phyloP scores from a whole-genome alignment of 2,797 vertebrate genomes.

The Nothura maculosa region DNA sequence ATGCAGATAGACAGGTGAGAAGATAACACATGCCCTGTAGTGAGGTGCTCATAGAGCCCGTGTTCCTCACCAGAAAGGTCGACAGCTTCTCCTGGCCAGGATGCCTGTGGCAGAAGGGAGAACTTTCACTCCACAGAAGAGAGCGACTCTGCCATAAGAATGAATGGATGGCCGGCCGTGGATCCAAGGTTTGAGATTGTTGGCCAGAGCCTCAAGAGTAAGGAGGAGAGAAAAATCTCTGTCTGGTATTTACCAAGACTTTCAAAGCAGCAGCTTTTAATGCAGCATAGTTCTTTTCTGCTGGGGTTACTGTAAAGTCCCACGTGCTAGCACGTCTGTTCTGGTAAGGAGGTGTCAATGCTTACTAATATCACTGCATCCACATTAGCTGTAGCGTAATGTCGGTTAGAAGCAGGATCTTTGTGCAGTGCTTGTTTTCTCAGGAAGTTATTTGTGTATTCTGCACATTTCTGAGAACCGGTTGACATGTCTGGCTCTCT shows the following conservation, averaged over 20 bases:
- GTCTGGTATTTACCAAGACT: not conserved
- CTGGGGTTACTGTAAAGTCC: not conserved
- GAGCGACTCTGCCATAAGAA: not conserved
- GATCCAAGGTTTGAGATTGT: not conserved
- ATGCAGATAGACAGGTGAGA: not conserved
- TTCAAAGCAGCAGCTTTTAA: no score
- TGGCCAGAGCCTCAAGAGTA: not conserved
- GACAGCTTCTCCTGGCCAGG: not conserved
- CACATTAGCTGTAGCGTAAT: not conserved
- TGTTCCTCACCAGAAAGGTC: not conserved
- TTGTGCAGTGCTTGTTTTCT: not conserved
- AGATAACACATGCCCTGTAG: not conserved
- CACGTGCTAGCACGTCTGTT: fast-evolving
- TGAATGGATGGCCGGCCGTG: not conserved
- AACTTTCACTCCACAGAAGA: not conserved
- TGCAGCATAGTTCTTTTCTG: not conserved
- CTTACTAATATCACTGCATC: not conserved
- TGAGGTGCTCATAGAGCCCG: not conserved
- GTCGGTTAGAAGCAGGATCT: not conserved
- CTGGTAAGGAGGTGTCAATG: not conserved
- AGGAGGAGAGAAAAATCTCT: not conserved
- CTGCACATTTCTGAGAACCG: not conserved
- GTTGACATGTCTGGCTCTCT: not conserved
- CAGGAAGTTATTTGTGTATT: not conserved
- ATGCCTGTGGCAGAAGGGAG: not conserved